Percentiles rank a stretch among this genome's conserved stretches.
Evolutionary conservation across 2,797 vertebrate species (phyloP).

Genomic region (Octomys mimax): DNA sequence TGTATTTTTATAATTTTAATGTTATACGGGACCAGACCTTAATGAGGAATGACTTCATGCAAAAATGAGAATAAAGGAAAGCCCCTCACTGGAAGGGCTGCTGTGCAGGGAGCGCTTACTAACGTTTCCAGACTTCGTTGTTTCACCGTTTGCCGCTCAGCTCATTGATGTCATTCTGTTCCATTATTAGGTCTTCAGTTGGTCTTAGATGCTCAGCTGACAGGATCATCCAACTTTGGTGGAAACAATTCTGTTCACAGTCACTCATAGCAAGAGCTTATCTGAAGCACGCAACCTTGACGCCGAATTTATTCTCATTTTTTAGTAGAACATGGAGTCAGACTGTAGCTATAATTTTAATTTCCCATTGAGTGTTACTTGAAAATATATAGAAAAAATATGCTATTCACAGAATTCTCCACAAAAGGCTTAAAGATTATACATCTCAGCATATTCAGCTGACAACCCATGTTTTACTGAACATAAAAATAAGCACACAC

Average conservation of each 20-base stretch:
- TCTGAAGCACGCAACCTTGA: constrained; percentile 67
- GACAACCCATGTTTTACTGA: constrained; percentile 85
- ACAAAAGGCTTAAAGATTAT: constrained; percentile 86
- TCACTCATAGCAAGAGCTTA: constrained; percentile 66
- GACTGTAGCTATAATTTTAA: constrained; percentile 85
- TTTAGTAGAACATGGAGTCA: constrained; percentile 68
- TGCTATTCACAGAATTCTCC: constrained; percentile 82
- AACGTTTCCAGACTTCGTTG: neutral
- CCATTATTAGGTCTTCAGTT: constrained; percentile 60
- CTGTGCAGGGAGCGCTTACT: neutral
- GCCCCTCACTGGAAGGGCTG: neutral
- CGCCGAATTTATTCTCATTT: constrained; percentile 77
- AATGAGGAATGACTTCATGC: constrained; percentile 31
- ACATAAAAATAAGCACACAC: constrained; percentile 84
- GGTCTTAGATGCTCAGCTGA: constrained; percentile 13
- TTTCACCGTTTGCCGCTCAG: neutral
- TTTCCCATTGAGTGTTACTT: constrained; percentile 84
- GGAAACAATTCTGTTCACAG: constrained; percentile 70
- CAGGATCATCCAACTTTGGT: constrained; percentile 67
- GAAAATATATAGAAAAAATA: constrained; percentile 80
- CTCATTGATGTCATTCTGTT: neutral
- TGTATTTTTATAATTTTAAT: constrained; percentile 31
- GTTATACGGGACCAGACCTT: neutral
- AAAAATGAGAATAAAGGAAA: neutral
- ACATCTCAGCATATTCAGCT: constrained; percentile 84